Evolutionary conservation across 2,113 vertebrate genomes (phyloP).

Genomic region (Chamaetylas fuelleborni): DNA sequence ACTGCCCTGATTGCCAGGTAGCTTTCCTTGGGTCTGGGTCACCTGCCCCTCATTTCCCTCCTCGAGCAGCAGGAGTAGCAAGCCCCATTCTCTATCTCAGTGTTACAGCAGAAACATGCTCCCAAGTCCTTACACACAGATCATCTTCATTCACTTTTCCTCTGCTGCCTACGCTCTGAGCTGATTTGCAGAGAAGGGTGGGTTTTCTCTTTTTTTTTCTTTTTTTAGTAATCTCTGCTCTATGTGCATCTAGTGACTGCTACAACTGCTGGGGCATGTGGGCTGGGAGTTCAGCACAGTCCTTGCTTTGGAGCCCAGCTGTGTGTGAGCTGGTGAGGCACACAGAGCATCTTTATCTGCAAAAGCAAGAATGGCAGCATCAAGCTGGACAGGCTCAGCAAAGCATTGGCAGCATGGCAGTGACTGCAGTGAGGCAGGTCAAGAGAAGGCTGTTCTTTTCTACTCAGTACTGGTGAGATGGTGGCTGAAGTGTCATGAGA

Average conservation of each 20-base stretch:
- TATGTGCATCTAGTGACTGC: neutral
- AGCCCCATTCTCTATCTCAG: neutral
- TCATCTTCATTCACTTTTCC: neutral
- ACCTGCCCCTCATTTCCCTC: neutral
- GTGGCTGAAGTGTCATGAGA: neutral
- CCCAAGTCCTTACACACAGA: neutral
- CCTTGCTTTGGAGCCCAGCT: neutral
- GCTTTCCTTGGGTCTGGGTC: neutral
- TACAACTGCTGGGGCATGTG: neutral
- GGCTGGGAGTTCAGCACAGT: neutral
- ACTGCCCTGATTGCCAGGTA: neutral
- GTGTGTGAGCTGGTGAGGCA: neutral
- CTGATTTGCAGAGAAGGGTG: neutral
- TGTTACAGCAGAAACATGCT: neutral
- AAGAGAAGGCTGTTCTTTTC: neutral
- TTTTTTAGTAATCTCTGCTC: neutral
- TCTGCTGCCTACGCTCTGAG: neutral
- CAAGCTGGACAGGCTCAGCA: neutral
- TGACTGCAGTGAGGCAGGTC: neutral
- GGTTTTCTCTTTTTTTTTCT: neutral
- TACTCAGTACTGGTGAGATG: neutral
- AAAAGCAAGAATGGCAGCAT: neutral
- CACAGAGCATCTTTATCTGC: neutral
- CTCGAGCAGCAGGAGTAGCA: accelerated
- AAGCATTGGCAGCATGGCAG: neutral